These are phyloP conservation scores for Atrina japonica DNA, from an alignment of 2,888 invertebrate genomes.

Conservation along the genomic window DNA sequence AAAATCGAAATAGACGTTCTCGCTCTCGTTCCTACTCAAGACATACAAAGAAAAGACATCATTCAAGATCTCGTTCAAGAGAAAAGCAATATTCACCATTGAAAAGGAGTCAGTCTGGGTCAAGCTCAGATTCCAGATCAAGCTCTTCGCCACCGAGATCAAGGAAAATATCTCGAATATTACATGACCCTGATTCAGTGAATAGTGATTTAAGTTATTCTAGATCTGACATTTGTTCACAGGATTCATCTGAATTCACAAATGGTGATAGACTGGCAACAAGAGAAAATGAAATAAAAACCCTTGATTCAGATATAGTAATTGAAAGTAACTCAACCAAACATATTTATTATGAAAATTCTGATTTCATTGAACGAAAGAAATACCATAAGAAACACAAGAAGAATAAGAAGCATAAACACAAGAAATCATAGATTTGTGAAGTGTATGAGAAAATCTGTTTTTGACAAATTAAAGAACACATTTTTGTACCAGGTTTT, in stretches of 20 bases:
- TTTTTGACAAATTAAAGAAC: too few species aligned
- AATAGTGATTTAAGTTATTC: too few species aligned
- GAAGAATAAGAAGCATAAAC: constrained; percentile 39
- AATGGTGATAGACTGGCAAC: too few species aligned
- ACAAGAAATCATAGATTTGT: too few species aligned
- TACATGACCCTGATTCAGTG: neutral
- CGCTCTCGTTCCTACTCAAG: constrained; percentile 17
- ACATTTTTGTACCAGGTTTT: too few species aligned
- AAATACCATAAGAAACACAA: constrained; percentile 32
- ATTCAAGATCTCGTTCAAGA: neutral
- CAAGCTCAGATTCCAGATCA: constrained; percentile 12
- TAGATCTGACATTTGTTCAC: too few species aligned
- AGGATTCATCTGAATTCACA: too few species aligned
- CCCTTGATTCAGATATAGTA: neutral
- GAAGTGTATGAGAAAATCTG: neutral
- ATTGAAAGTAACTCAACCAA: neutral
- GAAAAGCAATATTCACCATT: neutral
- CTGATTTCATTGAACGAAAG: too few species aligned
- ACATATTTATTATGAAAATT: neutral
- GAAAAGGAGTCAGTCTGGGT: constrained; percentile 3
- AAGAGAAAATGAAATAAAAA: too few species aligned
- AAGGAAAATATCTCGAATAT: neutral
- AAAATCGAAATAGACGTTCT: constrained; percentile 7
- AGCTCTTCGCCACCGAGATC: neutral
- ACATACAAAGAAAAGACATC: constrained; percentile 24